These are phyloP conservation scores for Busseola fusca DNA, from an alignment of 2,888 invertebrate genomes.

Conservation along the genomic window DNA sequence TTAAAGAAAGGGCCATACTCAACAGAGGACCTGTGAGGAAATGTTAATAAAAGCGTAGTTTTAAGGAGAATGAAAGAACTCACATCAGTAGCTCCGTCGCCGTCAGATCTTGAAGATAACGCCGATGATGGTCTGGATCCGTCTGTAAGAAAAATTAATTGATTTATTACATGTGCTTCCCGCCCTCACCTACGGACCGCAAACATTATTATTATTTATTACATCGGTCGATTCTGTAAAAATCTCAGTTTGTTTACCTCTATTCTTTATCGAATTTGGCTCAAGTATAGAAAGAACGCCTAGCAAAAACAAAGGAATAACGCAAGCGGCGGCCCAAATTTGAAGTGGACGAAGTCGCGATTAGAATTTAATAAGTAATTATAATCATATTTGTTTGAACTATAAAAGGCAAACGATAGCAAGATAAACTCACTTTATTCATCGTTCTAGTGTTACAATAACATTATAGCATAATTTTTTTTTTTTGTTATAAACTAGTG, in stretches of 20 bases:
- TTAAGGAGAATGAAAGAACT: slow-evolving; percentile 60
- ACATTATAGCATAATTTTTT: background rate
- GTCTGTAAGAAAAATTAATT: slow-evolving; percentile 67
- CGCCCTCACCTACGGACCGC: no score
- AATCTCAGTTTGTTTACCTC: no score
- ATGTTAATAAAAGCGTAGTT: slow-evolving; percentile 36
- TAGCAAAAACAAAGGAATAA: no score
- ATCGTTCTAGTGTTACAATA: background rate
- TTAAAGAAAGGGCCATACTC: slow-evolving; percentile 26
- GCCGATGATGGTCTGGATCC: slow-evolving; percentile 85
- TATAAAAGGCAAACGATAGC: background rate
- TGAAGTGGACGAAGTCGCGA: no score
- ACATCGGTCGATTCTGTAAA: no score
- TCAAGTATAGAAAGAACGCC: no score
- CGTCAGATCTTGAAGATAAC: slow-evolving; percentile 82
- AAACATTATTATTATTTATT: no score
- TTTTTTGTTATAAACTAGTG: no score
- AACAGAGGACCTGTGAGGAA: slow-evolving; percentile 28
- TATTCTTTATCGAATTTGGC: no score
- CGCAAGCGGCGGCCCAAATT: no score
- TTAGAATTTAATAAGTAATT: no score
- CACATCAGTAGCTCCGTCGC: slow-evolving; percentile 81
- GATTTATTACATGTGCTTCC: background rate
- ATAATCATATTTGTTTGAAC: no score
- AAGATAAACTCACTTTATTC: background rate